phyloP scores from a whole-genome alignment of 2,113 vertebrate species.

The Hepsetus odoe region DNA sequence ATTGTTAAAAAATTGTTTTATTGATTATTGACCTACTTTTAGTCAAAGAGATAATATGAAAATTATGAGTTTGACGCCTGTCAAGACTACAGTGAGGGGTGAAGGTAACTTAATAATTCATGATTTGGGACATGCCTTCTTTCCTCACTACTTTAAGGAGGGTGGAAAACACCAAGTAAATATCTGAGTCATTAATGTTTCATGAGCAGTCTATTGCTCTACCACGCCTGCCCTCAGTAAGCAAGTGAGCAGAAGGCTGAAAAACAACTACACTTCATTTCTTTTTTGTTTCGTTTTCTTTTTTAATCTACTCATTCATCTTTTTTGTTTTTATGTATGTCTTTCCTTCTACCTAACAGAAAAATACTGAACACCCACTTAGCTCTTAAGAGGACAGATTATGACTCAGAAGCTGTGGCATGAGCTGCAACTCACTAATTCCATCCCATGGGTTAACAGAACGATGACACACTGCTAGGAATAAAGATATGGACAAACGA shows the following conservation, averaged over 20 bases:
- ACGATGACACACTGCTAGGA: slow-evolving; percentile 49
- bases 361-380: slow-evolving; percentile 28
- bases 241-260: slow-evolving; percentile 27
- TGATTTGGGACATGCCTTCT: slow-evolving; percentile 55
- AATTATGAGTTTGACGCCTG: slow-evolving; percentile 38
- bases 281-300: neutral
- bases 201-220: slow-evolving; percentile 56
- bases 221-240: slow-evolving; percentile 28
- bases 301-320: neutral
- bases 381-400: slow-evolving; percentile 23
- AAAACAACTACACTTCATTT: slow-evolving; percentile 14
- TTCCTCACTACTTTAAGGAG: slow-evolving; percentile 47
- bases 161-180: slow-evolving; percentile 50
- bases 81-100: slow-evolving; percentile 47
- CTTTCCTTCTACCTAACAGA: neutral
- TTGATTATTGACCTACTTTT: slow-evolving; percentile 50
- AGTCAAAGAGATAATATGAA: slow-evolving; percentile 24
- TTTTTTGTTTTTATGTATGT: neutral
- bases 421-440: slow-evolving; percentile 28
- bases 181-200: slow-evolving; percentile 56
- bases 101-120: slow-evolving; percentile 54
- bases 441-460: slow-evolving; percentile 43
- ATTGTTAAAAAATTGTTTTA: slow-evolving; percentile 2
- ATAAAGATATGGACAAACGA: slow-evolving; percentile 14
- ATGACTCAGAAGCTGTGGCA: slow-evolving; percentile 37